These are phyloP conservation scores for Eulemur rubriventer DNA, from an alignment of 2,797 vertebrate species.

Conservation along the genomic window DNA sequence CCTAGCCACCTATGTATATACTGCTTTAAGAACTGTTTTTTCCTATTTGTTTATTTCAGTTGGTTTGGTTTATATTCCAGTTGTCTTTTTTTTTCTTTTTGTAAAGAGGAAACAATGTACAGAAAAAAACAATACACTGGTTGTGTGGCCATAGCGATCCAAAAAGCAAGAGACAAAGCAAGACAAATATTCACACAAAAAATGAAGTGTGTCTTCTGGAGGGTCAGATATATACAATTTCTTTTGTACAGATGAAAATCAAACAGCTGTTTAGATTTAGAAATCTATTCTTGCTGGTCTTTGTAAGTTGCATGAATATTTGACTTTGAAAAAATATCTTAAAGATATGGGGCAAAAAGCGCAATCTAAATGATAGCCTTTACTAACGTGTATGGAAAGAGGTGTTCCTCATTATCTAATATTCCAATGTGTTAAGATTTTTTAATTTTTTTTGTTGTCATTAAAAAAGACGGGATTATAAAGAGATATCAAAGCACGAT, in stretches of 20 bases:
- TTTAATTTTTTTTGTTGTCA: slow-evolving; percentile 87
- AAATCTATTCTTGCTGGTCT: slow-evolving; percentile 91
- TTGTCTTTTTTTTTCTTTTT: slow-evolving; percentile 80
- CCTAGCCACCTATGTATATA: slow-evolving; percentile 86
- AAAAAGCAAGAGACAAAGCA: slow-evolving; percentile 67
- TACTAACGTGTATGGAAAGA: slow-evolving; percentile 85
- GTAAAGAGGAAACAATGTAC: slow-evolving; percentile 84
- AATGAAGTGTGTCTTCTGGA: slow-evolving; percentile 75
- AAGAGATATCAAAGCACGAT: slow-evolving; percentile 90
- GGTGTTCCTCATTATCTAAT: slow-evolving; percentile 86
- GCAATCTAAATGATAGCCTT: slow-evolving; percentile 82
- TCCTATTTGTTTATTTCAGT: slow-evolving; percentile 70
- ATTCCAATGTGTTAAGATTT: slow-evolving; percentile 84
- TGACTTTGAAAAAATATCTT: slow-evolving; percentile 90
- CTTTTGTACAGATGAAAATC: slow-evolving; percentile 87
- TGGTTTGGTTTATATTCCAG: slow-evolving; percentile 78
- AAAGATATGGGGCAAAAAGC: slow-evolving; percentile 82
- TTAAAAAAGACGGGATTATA: slow-evolving; percentile 90
- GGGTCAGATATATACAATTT: slow-evolving; percentile 83
- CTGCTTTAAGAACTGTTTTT: slow-evolving; percentile 82
- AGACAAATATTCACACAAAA: slow-evolving; percentile 67
- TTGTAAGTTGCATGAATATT: slow-evolving; percentile 94
- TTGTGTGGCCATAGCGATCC: slow-evolving; percentile 80
- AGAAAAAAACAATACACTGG: slow-evolving; percentile 76
- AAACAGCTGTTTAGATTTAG: slow-evolving; percentile 91